Base-by-base conservation (phyloP, 1,140 invertebrate species). In the Drosophila dunni region DNA sequence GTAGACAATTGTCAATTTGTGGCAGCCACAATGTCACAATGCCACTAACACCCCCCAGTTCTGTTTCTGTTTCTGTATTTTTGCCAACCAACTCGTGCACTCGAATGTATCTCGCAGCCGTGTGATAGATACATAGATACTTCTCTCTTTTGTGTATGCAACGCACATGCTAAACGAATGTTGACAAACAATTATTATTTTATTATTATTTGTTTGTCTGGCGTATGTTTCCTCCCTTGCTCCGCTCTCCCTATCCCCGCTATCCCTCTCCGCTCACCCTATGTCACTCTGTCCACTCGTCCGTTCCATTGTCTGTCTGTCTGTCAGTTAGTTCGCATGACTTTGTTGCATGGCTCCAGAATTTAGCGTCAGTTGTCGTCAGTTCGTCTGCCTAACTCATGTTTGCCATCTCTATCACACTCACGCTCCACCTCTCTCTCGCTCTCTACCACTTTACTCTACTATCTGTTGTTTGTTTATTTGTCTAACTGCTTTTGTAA, bases 171-270 rank as follows among this genome's bases (percentile, higher is more conserved):
- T 88, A 88, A 88, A 88, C 84, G 84, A 88, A 88, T 88, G 84
- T 88, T 88, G 84, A 88, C 84, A 88, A 88, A 88, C 84, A 88
- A 88, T 89, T 88, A 89, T 88, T 88, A 88, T 88, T 88, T 88
- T 88, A 89, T 88, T 88, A 88, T 89, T 89, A 89, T 89, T 88
- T 88, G 84, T 88, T 89, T 88, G 84, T 79, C 69, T 75, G 84
- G 36, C 78, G 66, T 54, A 24, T 61, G 60, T 51, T 20, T 11
- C 51, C 10, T n/a, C 48, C 60, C 45, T 33, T 50, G 51, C 38
- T 38, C 68, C 67, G 24, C 24, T 15, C 9, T 33, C 64, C 44
- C 17, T 57, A 44, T 48, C 11, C 20, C 62, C 64, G 34, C 17
- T 57, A 44, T 48, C 11, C 20, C 62, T 56, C 61, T 58, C 40